Base-by-base conservation (phyloP, 1,140 invertebrate genomes). In the Lamellibrachia luymesi region DNA sequence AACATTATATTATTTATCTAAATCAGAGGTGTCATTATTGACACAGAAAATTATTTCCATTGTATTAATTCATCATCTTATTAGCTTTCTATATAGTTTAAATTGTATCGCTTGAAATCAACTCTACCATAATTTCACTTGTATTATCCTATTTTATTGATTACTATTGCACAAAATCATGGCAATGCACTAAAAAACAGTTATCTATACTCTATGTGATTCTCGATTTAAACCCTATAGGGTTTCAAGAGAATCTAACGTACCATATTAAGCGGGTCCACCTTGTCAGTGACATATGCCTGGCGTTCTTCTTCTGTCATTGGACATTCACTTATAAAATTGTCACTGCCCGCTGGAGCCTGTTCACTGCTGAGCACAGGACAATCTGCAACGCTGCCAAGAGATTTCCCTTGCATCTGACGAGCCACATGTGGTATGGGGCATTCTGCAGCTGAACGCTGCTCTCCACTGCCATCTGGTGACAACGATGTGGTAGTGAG, bases 221-320 rank as follows among this genome's bases (percentile, higher is more conserved):
- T 38, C 38, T 38, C 38, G 38, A 38, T 38, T 38, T 38, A 38
- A 38, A 38, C 38, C 38, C 38, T 38, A 38, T 38, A 1, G 38
- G 38, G 38, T 38, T 38, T 38, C 38, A 38, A 38, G 38, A 38
- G 1, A 38, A 38, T 38, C 38, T 22, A 90, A 50, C 93, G 95
- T 96, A 98, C 98, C 98, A 98, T 98, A 95, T 98, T 98, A 92
- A 98, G 96, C 2, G 98, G 98, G 96, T 98, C 98, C 6, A 98
- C 97, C 94, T 98, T 97, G 93, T 96, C 96, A 22, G 50, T 89
- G 92, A 90, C 91, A 13, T 92, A 94, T 80, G 50, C 51, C 27
- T 92, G 91, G 22, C 56, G 92, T 89, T 93, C 89, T 50, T 89
- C 93, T 56, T 95, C 94, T 25, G 94, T 94, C 95, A 95, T 95